Base-by-base conservation (phyloP, 2,113 vertebrate species). In the Forbesichthys agassizii region DNA sequence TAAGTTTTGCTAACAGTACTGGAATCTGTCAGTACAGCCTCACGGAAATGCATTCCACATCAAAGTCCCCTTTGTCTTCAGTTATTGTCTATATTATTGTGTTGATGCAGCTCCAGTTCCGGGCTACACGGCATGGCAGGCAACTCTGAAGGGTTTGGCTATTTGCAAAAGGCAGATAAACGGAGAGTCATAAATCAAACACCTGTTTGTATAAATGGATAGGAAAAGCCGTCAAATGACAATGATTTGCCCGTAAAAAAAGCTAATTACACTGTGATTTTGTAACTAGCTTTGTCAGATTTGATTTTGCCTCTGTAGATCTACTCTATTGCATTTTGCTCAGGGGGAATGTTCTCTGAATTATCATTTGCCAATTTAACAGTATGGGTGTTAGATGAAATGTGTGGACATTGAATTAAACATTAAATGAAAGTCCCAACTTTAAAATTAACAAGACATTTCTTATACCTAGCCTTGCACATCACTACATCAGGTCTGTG, bases 151-250 rank as follows among this genome's bases (percentile, higher is more conserved):
- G 62, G 11, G 77, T 61, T 57, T 16, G 61, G 66, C 73, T 80
- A 73, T 83, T 86, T 85, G 77, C 67, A 77, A 74, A 71, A 66
- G 6, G 81, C 67, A 79, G 85, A 87, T 87, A 84, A 87, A 87
- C 81, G 64, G 13, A 20, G 58, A 74, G 74, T 70, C 74, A 84
- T 86, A 83, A 86, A 86, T 89, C 82, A 87, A 74, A 68, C 69
- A 33, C 73, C 36, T 33, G 59, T 77, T 77, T 66, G 69, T 56
- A 62, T 61, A 66, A 78, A 75, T 73, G 74, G 78, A 82, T 72
- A 75, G 74, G 73, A 80, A 83, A 88, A 81, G 71, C 63, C 79
- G 36, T 48, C 58, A 67, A 86, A 72, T 78, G 83, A 78, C 74
- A 77, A 84, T 81, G 61, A 60, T 69, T 80, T 72, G 57, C 58